Conservation (phyloP, 1,140 invertebrate genomes). For the Kradibia gibbosae region DNA sequence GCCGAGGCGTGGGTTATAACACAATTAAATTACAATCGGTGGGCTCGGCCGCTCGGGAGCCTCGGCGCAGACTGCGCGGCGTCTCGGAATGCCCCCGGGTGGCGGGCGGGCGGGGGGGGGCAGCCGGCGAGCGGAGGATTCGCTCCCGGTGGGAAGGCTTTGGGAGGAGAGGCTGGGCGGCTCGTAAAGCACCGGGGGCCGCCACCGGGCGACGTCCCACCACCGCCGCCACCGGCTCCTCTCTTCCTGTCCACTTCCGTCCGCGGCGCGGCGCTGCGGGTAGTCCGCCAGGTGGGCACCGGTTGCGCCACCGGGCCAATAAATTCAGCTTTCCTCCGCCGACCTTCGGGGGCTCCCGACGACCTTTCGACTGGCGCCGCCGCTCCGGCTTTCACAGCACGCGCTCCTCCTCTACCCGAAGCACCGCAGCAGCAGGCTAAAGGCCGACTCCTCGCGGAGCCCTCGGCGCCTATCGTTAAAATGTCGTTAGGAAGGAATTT, state of each 20-base stretch:
- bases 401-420: neutral
- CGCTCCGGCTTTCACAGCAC: slow-evolving; percentile 5
- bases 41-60: no score
- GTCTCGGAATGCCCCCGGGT: no score
- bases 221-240: neutral
- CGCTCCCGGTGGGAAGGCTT: no score
- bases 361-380: neutral
- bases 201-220: no score
- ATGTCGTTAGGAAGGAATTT: slow-evolving; percentile 32
- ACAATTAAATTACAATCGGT: slow-evolving; percentile 31
- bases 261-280: neutral
- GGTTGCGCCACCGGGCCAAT: neutral
- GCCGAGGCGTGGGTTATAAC: slow-evolving; percentile 11
- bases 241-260: neutral
- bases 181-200: no score
- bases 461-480: slow-evolving; percentile 2
- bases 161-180: no score
- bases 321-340: slow-evolving; percentile 12
- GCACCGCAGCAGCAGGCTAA: neutral
- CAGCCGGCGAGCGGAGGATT: neutral
- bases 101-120: neutral
- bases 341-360: neutral
- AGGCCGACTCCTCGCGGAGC: no score
- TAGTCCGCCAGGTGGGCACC: neutral
- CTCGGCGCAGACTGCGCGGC: no score